Evolutionary conservation across 1,140 invertebrate species (phyloP), one percentile per base, ranked within the genome.

Genomic region (Cotesia vestalis): DNA sequence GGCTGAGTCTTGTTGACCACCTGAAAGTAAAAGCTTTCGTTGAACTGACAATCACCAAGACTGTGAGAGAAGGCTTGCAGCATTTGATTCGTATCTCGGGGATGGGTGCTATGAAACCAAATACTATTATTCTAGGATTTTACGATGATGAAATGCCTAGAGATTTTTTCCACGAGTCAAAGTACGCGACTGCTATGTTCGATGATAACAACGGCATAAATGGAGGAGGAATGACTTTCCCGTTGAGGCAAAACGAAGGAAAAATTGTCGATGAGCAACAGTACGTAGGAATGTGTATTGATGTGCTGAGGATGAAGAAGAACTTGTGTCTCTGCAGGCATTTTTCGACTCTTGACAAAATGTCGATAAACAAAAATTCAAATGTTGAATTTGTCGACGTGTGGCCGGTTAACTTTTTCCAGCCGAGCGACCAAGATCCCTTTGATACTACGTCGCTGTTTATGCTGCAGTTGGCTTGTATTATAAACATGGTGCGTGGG

Each of bases 31-130:
- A 99, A 87, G 98, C 98, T 0, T 99, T 99, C 85, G 92, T 98
- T 2, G 98, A 99, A 86, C 84, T 99, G 0, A 99, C 97, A 0
- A 87, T 99, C 1, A 93, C 96, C 0, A 88, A 90, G 61, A 91
- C 91, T 8, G 91, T 99, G 0, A 89, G 96, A 9, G 92, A 96
- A 77, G 98, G 98, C 20, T 89, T 98, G 4, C 94, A 96, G 72
- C 98, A 99, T 84, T 88, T 99, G 59, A 92, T 97, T 27, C 89
- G 97, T 36, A 87, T 99, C 57, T 94, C 96, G 12, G 98, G 98
- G 8, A 91, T 99, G 77, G 98, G 98, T 3, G 98, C 98, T 5
- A 99, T 99, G 97, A 98, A 99, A 84, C 97, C 97, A 0, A 99
- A 99, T 83, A 99, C 98, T 0, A 94, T 99, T 67, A 88, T 95